These are phyloP conservation scores for Takifugu bimaculatus DNA, from an alignment of 2,113 vertebrate genomes.

Conservation along the genomic window DNA sequence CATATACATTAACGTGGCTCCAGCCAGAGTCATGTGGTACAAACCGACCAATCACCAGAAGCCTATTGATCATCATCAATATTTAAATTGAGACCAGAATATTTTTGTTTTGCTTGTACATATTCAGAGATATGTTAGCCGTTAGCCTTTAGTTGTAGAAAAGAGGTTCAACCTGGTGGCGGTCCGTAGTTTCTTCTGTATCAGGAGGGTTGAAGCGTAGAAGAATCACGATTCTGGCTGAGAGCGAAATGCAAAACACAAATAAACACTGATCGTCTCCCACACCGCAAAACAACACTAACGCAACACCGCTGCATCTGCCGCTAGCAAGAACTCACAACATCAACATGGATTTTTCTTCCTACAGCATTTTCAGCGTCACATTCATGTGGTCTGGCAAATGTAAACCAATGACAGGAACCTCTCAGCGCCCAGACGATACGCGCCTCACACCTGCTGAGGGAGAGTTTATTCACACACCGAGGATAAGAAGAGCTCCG, in stretches of 20 bases:
- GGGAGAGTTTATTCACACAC: slow-evolving; percentile 34
- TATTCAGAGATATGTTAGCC: too few relatives aligned
- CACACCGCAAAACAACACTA: slow-evolving; percentile 27
- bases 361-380: slow-evolving; percentile 43
- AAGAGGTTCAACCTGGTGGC: too few relatives aligned
- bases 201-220: too few relatives aligned
- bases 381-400: slow-evolving; percentile 75
- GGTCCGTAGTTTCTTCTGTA: too few relatives aligned
- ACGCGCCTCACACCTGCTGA: slow-evolving; percentile 13
- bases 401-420: slow-evolving; percentile 64
- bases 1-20: slow-evolving; percentile 19
- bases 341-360: slow-evolving; percentile 40
- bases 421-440: slow-evolving; percentile 16
- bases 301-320: slow-evolving; percentile 37
- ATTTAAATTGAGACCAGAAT: not conserved
- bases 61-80: not conserved
- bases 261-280: slow-evolving; percentile 34
- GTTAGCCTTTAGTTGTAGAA: too few relatives aligned
- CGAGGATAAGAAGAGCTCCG: slow-evolving; percentile 17
- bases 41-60: slow-evolving; percentile 23
- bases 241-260: slow-evolving; percentile 25
- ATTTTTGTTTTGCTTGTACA: too few relatives aligned
- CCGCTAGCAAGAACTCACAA: slow-evolving; percentile 41
- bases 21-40: slow-evolving; percentile 47
- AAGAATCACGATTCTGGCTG: slow-evolving; percentile 35